Base-by-base conservation (phyloP, 2,113 vertebrate species). In the Pagrus major region DNA sequence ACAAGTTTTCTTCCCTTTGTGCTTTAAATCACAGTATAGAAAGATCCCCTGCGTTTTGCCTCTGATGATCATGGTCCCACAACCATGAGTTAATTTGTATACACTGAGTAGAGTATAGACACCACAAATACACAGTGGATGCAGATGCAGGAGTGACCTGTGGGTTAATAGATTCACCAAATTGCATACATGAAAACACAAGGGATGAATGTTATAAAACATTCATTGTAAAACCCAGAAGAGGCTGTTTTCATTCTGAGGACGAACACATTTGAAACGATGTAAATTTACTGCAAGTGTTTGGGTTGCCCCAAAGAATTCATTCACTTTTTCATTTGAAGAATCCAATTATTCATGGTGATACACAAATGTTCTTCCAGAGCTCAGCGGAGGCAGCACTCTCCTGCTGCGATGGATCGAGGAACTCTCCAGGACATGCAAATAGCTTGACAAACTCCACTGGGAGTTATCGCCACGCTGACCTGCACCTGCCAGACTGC, bases 331-430 rank as follows among this genome's bases (percentile, higher is more conserved):
- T 56, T 51, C 4, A n/a, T 49, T 56, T 72, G 9, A 27, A 52
- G 31, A 31, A 51, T 70, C 15, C 14, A 56, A 2, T 73, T 59
- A 54, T 46, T 59, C 41, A 31, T 42, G 11, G 21, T 39, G 31
- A 59, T 42, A 63, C 1, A 0, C 23, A 52, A 0, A 54, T 39
- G 33, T 3, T 6, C 64, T 49, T 60, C 51, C 0, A 27, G 41
- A 59, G 3, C 76, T 77, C 21, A 35, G 9, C 7, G 23, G 49
- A 73, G 20, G 64, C 20, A 47, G 42, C 6, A 2, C 27, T 46
- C 9, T 83, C 63, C 59, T 39, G 42, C 59, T 72, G 72, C 31
- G 78, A 70, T 64, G 41, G 66, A 72, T 15, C 11, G 25, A 81
- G 29, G 59, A 60, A 58, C 58, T 52, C 41, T 52, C 46, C 10